Evolutionary conservation across 2,797 vertebrate species (phyloP).

Genomic region (Cetoscarus ocellatus): DNA sequence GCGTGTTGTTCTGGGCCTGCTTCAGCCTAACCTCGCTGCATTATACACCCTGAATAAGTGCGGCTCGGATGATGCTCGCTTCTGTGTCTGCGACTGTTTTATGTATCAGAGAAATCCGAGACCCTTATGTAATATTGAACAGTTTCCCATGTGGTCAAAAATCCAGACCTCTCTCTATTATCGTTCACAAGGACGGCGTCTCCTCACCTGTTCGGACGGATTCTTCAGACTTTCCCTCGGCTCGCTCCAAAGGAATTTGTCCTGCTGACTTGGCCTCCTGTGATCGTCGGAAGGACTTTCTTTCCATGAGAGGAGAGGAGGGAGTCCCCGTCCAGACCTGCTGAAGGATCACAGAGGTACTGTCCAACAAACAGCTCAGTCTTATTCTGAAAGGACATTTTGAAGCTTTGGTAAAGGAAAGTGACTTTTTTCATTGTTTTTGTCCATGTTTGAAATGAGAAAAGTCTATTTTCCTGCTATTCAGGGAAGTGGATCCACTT

Average conservation of each 20-base stretch:
- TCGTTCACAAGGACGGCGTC: slow-evolving; percentile 62
- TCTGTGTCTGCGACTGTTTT: slow-evolving; percentile 75
- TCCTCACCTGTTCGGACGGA: slow-evolving; percentile 59
- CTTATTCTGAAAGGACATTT: not conserved
- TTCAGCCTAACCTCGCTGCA: slow-evolving; percentile 57
- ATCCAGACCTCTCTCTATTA: slow-evolving; percentile 77
- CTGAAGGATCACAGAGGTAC: slow-evolving; percentile 52
- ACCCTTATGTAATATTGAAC: slow-evolving; percentile 83
- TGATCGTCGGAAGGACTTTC: slow-evolving; percentile 19
- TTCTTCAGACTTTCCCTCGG: slow-evolving; percentile 49
- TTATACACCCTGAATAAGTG: slow-evolving; percentile 70
- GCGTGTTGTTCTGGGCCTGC: not conserved
- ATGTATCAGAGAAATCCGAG: slow-evolving; percentile 79
- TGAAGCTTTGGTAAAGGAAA: not conserved
- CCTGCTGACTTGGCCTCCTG: slow-evolving; percentile 7
- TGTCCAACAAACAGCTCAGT: slow-evolving; percentile 10
- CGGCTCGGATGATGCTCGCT: slow-evolving; percentile 77
- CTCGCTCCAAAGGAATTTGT: slow-evolving; percentile 37
- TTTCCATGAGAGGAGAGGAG: slow-evolving; percentile 47
- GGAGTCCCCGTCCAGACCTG: slow-evolving; percentile 15
- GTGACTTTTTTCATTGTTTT: no score
- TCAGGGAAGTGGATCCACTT: no score
- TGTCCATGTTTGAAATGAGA: no score
- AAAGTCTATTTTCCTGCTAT: no score
- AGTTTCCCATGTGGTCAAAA: slow-evolving; percentile 80